phyloP scores from a whole-genome alignment of 2,888 invertebrate species.

The Onthophagus sagittarius region DNA sequence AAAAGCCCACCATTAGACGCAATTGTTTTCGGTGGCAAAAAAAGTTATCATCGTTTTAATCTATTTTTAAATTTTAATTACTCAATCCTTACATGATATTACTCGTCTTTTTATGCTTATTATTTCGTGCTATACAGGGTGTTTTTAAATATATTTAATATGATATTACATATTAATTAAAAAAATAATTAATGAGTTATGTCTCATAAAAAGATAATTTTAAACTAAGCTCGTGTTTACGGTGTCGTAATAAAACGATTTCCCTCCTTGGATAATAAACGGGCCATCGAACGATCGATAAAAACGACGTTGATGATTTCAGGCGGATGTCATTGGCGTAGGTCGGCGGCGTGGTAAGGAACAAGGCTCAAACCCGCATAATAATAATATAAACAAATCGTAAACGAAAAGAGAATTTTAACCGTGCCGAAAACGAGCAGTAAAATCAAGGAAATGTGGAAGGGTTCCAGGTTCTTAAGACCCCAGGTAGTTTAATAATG shows the following conservation, averaged over 20 bases:
- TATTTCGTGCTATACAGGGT: too few relatives aligned
- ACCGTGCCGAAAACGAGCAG: conserved; percentile 44
- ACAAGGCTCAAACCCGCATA: conserved; percentile 42
- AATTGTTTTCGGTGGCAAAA: background rate
- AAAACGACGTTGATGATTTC: conserved; percentile 45
- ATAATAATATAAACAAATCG: conserved; percentile 51
- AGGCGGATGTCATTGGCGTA: conserved; percentile 41
- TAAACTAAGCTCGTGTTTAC: conserved; percentile 24
- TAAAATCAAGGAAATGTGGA: conserved; percentile 45
- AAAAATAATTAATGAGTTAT: too few relatives aligned
- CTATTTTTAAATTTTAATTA: background rate
- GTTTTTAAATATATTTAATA: too few relatives aligned
- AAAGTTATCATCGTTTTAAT: background rate
- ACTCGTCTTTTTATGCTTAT: too few relatives aligned
- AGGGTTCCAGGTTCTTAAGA: background rate
- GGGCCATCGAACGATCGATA: conserved; percentile 47
- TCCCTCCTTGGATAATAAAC: conserved; percentile 48
- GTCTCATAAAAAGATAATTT: too few relatives aligned
- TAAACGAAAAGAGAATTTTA: conserved; percentile 52
- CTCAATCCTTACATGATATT: too few relatives aligned
- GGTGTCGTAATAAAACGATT: conserved; percentile 43
- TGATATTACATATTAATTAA: too few relatives aligned
- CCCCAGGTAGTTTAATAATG: background rate
- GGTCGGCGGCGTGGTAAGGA: conserved; percentile 36
- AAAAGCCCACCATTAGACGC: background rate